These are phyloP conservation scores for Pseudonaja textilis DNA, from an alignment of 2,113 vertebrate species.

Conservation along the genomic window DNA sequence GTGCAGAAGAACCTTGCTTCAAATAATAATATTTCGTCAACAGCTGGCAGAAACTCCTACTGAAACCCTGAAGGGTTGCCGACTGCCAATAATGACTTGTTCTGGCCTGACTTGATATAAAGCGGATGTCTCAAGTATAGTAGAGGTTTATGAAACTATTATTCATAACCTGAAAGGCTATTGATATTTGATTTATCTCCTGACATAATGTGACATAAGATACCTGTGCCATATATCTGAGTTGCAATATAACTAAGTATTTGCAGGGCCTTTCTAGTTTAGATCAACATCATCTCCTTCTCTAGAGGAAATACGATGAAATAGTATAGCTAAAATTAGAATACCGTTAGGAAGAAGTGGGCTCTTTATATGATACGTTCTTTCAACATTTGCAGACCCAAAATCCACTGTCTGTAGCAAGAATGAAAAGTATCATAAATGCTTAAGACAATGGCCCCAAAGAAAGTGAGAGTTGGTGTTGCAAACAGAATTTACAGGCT, in stretches of 20 bases:
- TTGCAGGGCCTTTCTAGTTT: neutral
- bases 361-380: neutral
- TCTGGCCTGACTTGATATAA: neutral
- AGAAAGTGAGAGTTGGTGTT: neutral
- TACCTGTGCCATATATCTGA: neutral
- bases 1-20: neutral
- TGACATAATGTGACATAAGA: neutral
- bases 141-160: neutral
- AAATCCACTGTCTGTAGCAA: neutral
- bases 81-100: neutral
- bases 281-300: neutral
- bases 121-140: neutral
- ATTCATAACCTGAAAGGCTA: neutral
- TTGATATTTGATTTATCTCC: neutral
- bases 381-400: neutral
- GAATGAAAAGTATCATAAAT: neutral
- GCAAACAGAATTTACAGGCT: neutral
- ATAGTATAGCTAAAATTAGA: neutral
- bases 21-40: neutral
- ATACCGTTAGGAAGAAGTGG: neutral
- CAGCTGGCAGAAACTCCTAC: neutral
- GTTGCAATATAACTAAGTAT: neutral
- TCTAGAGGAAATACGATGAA: neutral
- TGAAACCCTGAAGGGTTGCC: neutral
- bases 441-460: neutral